These are phyloP conservation scores for Phalacrocorax aristotelis DNA, from an alignment of 2,113 vertebrate species.

Conservation along the genomic window DNA sequence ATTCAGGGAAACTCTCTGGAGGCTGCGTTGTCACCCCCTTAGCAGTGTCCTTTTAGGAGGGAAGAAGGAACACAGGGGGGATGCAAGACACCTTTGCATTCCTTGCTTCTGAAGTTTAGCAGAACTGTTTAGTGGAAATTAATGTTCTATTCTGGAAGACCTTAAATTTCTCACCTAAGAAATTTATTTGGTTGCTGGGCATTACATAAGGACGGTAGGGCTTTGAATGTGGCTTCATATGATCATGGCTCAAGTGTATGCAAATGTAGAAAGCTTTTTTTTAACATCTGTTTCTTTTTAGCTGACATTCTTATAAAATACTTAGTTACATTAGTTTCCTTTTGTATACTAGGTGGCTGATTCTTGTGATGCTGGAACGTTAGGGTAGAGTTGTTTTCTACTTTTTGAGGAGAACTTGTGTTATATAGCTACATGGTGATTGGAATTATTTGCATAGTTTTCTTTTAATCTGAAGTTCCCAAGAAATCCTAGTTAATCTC, in stretches of 20 bases:
- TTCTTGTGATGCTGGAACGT: background rate
- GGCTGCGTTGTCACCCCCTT: background rate
- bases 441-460: background rate
- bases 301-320: background rate
- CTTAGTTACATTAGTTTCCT: background rate
- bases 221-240: background rate
- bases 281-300: background rate
- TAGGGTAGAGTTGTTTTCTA: background rate
- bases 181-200: background rate
- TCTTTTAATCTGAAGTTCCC: background rate
- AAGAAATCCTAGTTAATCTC: background rate
- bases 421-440: background rate
- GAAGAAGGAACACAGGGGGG: background rate
- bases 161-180: background rate
- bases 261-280: background rate
- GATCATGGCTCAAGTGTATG: accelerated
- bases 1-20: background rate
- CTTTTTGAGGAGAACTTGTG: background rate
- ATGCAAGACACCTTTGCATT: background rate
- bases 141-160: background rate
- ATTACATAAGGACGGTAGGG: background rate
- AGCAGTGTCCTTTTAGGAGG: background rate
- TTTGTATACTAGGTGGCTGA: background rate
- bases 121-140: background rate
- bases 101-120: background rate